phyloP scores from a whole-genome alignment of 2,888 invertebrate species.

The Thalpophila matura region DNA sequence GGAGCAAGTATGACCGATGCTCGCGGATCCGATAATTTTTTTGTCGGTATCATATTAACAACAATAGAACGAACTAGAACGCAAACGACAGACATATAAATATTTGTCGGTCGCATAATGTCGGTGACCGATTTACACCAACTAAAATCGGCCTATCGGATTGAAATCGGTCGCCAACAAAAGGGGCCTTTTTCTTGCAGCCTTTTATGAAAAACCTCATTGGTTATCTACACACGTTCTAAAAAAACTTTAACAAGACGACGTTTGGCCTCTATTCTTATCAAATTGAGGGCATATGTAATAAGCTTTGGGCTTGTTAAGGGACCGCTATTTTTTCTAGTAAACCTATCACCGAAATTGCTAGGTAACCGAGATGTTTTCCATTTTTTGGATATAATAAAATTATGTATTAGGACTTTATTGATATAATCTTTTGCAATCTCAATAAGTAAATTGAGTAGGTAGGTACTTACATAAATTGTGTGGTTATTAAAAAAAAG shows the following conservation, averaged over 20 bases:
- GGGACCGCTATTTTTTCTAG: conserved; percentile 30
- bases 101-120: too few species aligned
- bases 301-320: conserved; percentile 34
- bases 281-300: conserved; percentile 45
- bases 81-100: too few species aligned
- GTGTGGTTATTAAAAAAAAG: neutral
- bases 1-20: too few species aligned
- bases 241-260: conserved; percentile 41
- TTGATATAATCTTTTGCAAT: neutral
- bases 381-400: neutral
- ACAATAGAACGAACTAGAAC: neutral
- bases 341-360: conserved; percentile 9
- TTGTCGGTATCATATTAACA: too few species aligned
- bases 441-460: neutral
- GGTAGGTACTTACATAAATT: neutral
- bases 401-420: neutral
- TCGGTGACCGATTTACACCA: too few species aligned
- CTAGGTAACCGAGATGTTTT: conserved; percentile 1
- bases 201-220: conserved; percentile 30
- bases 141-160: neutral
- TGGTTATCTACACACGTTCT: conserved; percentile 45
- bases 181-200: neutral
- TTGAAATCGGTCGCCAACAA: neutral
- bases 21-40: too few species aligned
- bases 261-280: conserved; percentile 37